These are phyloP conservation scores for Styela clava DNA, from an alignment of 23 tunicate genomes.

Conservation along the genomic window DNA sequence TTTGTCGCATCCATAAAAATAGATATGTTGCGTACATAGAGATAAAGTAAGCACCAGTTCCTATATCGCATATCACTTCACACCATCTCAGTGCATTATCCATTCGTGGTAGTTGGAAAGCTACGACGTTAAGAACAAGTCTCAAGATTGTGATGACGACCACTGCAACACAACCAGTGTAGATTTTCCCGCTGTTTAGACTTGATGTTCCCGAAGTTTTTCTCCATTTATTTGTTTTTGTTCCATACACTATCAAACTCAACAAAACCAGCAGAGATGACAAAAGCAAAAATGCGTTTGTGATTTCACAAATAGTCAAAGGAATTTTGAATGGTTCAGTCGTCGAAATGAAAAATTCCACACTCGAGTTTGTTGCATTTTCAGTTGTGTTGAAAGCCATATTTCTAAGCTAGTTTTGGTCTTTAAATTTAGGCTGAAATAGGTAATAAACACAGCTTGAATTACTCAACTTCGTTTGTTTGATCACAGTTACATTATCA, in stretches of 20 bases:
- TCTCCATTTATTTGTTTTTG: background rate
- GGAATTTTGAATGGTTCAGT: background rate
- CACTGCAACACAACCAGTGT: background rate
- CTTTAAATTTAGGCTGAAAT: too few relatives aligned
- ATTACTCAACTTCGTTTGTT: too few relatives aligned
- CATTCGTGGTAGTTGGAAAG: background rate
- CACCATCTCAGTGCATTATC: background rate
- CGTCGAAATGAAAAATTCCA: background rate
- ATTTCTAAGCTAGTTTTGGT: too few relatives aligned
- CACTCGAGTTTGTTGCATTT: background rate
- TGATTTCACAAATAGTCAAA: background rate
- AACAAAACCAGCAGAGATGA: background rate
- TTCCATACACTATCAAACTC: background rate
- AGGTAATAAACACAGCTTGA: too few relatives aligned
- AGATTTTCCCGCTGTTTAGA: background rate
- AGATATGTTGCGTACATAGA: background rate
- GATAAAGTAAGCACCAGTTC: background rate
- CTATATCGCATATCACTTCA: background rate
- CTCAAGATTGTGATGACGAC: background rate
- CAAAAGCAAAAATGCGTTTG: background rate
- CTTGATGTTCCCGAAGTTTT: background rate
- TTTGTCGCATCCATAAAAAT: background rate
- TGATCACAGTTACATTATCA: too few relatives aligned
- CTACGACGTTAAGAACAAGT: background rate
- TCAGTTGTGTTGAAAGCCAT: background rate